Evolutionary conservation across 2,888 invertebrate genomes (phyloP), one percentile per base, ranked within the genome.

Genomic region (Cyclophora punctaria): DNA sequence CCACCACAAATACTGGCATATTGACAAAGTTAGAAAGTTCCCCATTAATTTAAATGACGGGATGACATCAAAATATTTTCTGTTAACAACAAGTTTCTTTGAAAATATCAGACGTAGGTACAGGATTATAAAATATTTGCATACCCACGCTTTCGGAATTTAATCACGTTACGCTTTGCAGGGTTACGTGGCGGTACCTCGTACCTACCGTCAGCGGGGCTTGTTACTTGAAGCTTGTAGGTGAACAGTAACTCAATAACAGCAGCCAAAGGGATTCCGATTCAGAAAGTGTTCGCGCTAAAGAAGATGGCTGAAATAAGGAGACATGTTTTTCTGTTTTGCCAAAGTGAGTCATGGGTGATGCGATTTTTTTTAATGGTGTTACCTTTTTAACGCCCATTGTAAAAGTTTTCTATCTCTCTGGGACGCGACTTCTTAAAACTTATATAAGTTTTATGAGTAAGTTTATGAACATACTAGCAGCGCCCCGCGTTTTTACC

Each of bases 1-100:
- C 72, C 64, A 59, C 66, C 69, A 75, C 76, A 77, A 73, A 74
- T 45, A 67, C 71, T 58, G 66, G 67, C 67, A 80, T 82, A 83
- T 83, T 83, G 79, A 66, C 67, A 80, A 83, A 83, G 80, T 82
- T 83, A 34, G 50, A 48, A 57, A 60, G 77, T 74, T 66, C 66
- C 62, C 65, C 75, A 69, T 77, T 73, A 75, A 80, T 81, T 80
- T 78, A 66, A 77, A 80, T 74, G 67, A 64, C 69, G 62, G 64
- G 63, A 62, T 70, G 72, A 71, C 71, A 72, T 71, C 58, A 68
- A 50, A 75, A 73, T 72, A 71, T 75, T 73, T 73, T 37, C 37
- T 69, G 58, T 52, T 43, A 57, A 58, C 51, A 48, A 47, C 41
- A 55, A 55, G 52, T 48, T 57, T 48, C 50, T 52, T 50, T 45